These are phyloP conservation scores for Drosophila willistoni DNA, from an alignment of 1,140 invertebrate species.

Conservation along the genomic window DNA sequence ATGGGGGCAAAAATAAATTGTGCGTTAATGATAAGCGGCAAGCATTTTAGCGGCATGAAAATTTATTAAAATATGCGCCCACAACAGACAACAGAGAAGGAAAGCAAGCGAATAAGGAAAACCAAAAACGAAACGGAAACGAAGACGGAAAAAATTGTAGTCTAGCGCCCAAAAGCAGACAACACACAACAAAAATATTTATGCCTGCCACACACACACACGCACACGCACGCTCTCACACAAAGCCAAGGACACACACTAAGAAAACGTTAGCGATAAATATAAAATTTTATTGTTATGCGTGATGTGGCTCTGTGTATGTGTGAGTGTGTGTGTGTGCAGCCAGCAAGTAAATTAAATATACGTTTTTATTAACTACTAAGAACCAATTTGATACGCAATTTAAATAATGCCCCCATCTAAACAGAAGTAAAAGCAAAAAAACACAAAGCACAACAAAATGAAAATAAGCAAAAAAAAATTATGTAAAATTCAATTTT, in stretches of 20 bases:
- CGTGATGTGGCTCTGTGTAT: slow-evolving; percentile 30
- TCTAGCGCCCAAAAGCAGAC: slow-evolving; percentile 48
- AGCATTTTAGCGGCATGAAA: slow-evolving; percentile 77
- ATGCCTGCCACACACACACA: slow-evolving; percentile 54
- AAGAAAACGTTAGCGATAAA: slow-evolving; percentile 80
- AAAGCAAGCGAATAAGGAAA: neutral
- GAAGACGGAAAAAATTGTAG: slow-evolving; percentile 25
- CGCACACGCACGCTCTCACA: slow-evolving; percentile 1
- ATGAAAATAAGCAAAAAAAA: slow-evolving; percentile 43
- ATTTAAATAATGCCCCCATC: slow-evolving; percentile 69
- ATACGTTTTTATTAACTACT: slow-evolving; percentile 82
- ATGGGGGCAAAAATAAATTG: slow-evolving; percentile 74
- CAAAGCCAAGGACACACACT: slow-evolving; percentile 13
- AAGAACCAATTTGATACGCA: slow-evolving; percentile 81
- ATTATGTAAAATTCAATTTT: slow-evolving; percentile 78
- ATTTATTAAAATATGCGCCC: slow-evolving; percentile 80
- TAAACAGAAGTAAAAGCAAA: neutral
- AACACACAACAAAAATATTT: slow-evolving; percentile 61
- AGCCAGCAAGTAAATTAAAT: slow-evolving; percentile 75
- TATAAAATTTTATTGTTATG: slow-evolving; percentile 82
- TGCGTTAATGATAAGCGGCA: slow-evolving; percentile 80
- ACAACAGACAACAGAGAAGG: slow-evolving; percentile 27
- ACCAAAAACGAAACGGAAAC: neutral
- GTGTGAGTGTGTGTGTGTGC: slow-evolving; percentile 27
- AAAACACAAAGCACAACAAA: slow-evolving; percentile 22